These are phyloP conservation scores for Cephus sareptanus DNA, from an alignment of 2,888 invertebrate genomes.

Conservation along the genomic window DNA sequence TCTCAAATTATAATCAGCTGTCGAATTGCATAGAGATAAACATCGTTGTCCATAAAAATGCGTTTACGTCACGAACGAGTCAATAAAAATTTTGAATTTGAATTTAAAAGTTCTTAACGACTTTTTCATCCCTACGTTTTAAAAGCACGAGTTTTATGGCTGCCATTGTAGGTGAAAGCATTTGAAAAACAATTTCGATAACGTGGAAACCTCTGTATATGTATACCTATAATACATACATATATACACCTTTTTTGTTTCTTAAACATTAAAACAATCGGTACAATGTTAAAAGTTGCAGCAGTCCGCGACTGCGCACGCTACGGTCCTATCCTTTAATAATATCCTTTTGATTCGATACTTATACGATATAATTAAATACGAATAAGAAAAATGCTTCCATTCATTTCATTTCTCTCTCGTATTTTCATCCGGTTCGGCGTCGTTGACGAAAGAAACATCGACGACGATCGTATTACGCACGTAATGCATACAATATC, in stretches of 20 bases:
- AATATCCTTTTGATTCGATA: constrained; percentile 36
- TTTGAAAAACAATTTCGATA: not conserved
- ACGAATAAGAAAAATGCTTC: constrained; percentile 34
- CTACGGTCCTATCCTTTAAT: constrained; percentile 16
- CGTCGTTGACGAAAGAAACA: constrained; percentile 24
- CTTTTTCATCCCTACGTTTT: not conserved
- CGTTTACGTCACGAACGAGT: no score
- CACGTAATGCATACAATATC: not conserved
- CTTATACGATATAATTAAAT: constrained; percentile 32
- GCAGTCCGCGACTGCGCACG: not conserved
- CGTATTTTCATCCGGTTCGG: not conserved
- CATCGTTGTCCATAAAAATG: no score
- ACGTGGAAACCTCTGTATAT: constrained; percentile 16
- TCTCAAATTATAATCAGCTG: not conserved
- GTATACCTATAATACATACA: constrained; percentile 37
- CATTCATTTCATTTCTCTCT: constrained; percentile 1
- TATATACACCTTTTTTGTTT: constrained; percentile 31
- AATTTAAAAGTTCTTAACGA: no score
- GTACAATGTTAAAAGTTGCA: constrained; percentile 9
- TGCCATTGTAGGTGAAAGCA: not conserved
- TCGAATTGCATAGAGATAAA: no score
- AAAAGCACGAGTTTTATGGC: not conserved
- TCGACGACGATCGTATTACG: not conserved
- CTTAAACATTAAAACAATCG: constrained; percentile 34
- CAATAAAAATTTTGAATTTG: no score